Base-by-base conservation (phyloP, 2,888 invertebrate species). In the Melipona beecheii region DNA sequence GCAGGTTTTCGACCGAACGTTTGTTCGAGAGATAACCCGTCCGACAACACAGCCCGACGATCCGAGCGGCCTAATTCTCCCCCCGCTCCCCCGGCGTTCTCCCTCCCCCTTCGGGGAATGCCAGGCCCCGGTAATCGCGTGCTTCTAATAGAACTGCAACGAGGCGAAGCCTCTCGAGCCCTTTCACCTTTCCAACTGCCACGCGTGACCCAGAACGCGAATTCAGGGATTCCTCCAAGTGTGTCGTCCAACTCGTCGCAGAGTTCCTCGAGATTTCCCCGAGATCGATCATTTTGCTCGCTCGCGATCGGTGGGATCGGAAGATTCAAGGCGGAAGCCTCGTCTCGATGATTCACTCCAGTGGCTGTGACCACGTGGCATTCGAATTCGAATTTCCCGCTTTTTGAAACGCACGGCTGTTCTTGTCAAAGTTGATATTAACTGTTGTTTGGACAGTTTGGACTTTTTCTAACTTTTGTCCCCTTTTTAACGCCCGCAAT, bases 1-100 rank as follows among this genome's bases (percentile, higher is more conserved):
- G 84, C 90, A 87, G 90, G 90, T 90, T 90, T 90, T 89, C 86
- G 83, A 84, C 81, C 84, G 88, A 90, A 89, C 90, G 88, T 90
- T 90, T 89, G 90, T 89, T 43, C 43, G 9, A 43, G 88, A 90
- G 90, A 90, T 90, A 90, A 90, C 90, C 88, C 89, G 90, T 89
- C 88, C 76, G 87, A 89, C 90, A 84, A 79, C 89, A 89, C 90
- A 86, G 43, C 87, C 88, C 89, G 74, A 84, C 86, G 86, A 78
- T 90, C 90, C 88, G 83, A 73, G 68, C 90, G 90, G 90, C 88
- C 90, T 90, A 90, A 90, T 90, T 90, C 90, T 77, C 83, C 66
- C 36, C 9, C 36, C 68, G 75, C 77, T 64, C 2, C 31, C 24
- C 31, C 24, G 60, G 9, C 17, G 17, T 64, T 75, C 58, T 82